Conservation (phyloP, 2,888 invertebrate genomes). For the Athripsodes cinereus region DNA sequence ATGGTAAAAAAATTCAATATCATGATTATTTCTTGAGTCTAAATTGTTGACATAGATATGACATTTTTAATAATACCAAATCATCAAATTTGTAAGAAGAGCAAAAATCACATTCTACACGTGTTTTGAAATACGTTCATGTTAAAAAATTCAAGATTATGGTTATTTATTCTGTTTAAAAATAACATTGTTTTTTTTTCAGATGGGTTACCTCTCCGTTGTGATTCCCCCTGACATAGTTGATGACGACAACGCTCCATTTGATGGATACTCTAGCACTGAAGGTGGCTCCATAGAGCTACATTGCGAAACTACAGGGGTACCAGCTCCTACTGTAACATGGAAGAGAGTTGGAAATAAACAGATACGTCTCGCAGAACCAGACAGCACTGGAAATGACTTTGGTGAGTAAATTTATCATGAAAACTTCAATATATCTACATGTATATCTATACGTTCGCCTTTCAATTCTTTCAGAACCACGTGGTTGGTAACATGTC, state of each 20-base stretch:
- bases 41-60: too few relatives aligned
- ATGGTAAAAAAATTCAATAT: too few relatives aligned
- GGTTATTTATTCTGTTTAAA: too few relatives aligned
- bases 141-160: too few relatives aligned
- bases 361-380: constrained; percentile 69
- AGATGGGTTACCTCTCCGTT: constrained; percentile 71
- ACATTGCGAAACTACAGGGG: constrained; percentile 74
- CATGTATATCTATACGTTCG: too few relatives aligned
- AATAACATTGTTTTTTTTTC: constrained; percentile 27
- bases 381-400: constrained; percentile 54
- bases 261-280: constrained; percentile 48
- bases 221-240: constrained; percentile 76
- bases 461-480: too few relatives aligned
- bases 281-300: constrained; percentile 76
- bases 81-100: background rate
- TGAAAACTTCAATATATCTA: too few relatives aligned
- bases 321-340: constrained; percentile 69
- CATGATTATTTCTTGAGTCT: too few relatives aligned
- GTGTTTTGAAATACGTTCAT: too few relatives aligned
- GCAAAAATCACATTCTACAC: background rate
- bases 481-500: too few relatives aligned
- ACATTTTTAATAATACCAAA: background rate
- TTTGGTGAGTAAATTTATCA: constrained; percentile 33
- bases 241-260: constrained; percentile 59
- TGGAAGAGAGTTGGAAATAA: constrained; percentile 78